Base-by-base conservation (phyloP, 1,140 invertebrate genomes). In the Ostrea denselamellosa region DNA sequence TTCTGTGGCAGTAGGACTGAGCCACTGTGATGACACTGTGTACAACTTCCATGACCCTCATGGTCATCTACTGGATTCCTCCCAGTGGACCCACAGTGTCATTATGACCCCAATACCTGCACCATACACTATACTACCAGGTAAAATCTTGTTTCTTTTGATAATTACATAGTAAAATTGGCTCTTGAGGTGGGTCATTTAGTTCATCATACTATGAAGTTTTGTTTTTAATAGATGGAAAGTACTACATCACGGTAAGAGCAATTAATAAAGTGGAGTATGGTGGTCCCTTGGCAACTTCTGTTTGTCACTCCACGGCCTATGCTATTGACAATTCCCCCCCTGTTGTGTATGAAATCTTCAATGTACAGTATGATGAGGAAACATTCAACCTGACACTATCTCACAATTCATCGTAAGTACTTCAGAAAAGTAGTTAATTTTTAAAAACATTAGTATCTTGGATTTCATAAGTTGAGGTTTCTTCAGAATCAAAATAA, bases 181-280 rank as follows among this genome's bases (percentile, higher is more conserved):
- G 14, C 56, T 5, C 56, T 62, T 62, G 14, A 62, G 19, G 17
- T 62, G 56, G n/a, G 56, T 19, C 17, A 62, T 12, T 62, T 19
- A 1, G 17, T 62, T 19, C 28, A 17, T 77, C 28, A 12, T 34
- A 25, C 7, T 9, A 25, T 51, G 44, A 28, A 58, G 17, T 85
- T 34, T 85, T 51, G 1, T 44, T 53, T 85, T 90, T 89, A 44
- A n/a, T 87, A 92, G 92, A 91, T 90, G 91, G 91, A 17, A 62
- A 65, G 52, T 92, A 92, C 71, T 92, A 90, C 56, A 51, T 91
- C 2, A 90, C 89, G 17, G 83, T 92, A 10, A 84, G 92, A 44
- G 90, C 88, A 2, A 25, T 92, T 56, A 92, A 92, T 81, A 88
- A 90, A 28, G 91, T 92, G 12, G 86, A 92, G 34, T 91, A 91